Evolutionary conservation across 2,888 invertebrate species (phyloP).

Genomic region (Prosapia bicincta): DNA sequence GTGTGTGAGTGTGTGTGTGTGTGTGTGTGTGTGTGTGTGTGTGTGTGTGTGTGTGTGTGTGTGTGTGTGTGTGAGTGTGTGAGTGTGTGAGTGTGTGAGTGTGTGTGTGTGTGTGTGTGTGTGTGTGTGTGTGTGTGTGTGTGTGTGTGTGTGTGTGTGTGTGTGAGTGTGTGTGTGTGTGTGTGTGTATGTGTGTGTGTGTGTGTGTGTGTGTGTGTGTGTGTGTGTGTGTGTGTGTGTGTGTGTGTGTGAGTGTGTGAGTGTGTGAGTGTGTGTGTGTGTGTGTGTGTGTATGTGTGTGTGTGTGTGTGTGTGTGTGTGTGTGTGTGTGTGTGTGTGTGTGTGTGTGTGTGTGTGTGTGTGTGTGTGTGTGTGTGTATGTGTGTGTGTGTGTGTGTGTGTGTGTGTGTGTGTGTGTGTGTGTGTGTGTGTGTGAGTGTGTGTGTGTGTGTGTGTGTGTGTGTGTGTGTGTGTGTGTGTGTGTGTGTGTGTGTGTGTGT

Average conservation of each 20-base stretch:
- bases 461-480: too few species aligned
- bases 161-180: constrained; percentile 8
- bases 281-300: constrained; percentile 20
- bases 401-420: too few species aligned
- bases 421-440: too few species aligned
- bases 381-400: too few species aligned
- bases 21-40: constrained; percentile 3
- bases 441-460: too few species aligned
- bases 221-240: background rate
- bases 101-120: constrained; percentile 12
- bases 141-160: constrained; percentile 9
- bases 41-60: constrained; percentile 8
- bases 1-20: constrained; percentile 11
- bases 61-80: background rate
- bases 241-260: constrained; percentile 12
- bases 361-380: too few species aligned
- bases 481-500: too few species aligned
- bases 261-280: constrained; percentile 20
- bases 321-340: background rate
- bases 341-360: too few species aligned
- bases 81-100: constrained; percentile 6
- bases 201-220: constrained; percentile 9
- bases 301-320: constrained; percentile 28
- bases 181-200: constrained; percentile 5
- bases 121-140: constrained; percentile 12